A percentile compares a stretch with the other conserved stretches of the same genome.
These are phyloP conservation scores for Dromaius novaehollandiae DNA, from an alignment of 2,113 vertebrate genomes.

Conservation along the genomic window DNA sequence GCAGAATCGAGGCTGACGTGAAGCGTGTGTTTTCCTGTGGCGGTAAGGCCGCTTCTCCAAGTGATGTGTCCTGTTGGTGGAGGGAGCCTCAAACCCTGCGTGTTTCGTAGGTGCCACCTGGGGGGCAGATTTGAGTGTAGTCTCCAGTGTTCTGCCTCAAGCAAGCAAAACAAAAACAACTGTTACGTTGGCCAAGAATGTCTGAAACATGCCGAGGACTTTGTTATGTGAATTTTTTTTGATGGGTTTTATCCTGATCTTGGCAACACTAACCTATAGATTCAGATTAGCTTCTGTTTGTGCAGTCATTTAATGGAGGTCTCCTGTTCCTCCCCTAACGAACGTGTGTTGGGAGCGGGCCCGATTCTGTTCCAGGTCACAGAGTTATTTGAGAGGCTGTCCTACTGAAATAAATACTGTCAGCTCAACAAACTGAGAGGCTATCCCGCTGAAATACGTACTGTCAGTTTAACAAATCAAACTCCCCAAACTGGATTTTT, in stretches of 20 bases:
- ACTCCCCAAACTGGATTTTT: background rate
- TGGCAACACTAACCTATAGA: background rate
- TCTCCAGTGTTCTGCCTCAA: rapidly evolving
- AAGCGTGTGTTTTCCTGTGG: rapidly evolving
- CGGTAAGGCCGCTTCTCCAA: background rate
- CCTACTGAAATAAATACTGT: background rate
- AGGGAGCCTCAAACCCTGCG: background rate
- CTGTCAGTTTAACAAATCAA: background rate
- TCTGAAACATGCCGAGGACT: background rate
- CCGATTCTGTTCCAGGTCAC: background rate
- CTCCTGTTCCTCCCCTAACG: background rate
- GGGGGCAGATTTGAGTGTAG: background rate
- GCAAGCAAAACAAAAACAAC: rapidly evolving
- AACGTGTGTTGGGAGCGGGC: background rate
- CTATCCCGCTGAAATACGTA: background rate
- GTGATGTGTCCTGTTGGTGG: rapidly evolving
- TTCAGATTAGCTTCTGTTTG: background rate
- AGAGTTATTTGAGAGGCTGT: background rate
- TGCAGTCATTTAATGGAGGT: background rate
- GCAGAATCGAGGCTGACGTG: rapidly evolving
- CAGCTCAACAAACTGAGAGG: background rate
- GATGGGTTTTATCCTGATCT: background rate
- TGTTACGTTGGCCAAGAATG: background rate
- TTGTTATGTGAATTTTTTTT: background rate
- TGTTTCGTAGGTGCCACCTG: rapidly evolving